phyloP scores from a whole-genome alignment of 2,888 invertebrate genomes.

The Euplagia quadripunctaria region DNA sequence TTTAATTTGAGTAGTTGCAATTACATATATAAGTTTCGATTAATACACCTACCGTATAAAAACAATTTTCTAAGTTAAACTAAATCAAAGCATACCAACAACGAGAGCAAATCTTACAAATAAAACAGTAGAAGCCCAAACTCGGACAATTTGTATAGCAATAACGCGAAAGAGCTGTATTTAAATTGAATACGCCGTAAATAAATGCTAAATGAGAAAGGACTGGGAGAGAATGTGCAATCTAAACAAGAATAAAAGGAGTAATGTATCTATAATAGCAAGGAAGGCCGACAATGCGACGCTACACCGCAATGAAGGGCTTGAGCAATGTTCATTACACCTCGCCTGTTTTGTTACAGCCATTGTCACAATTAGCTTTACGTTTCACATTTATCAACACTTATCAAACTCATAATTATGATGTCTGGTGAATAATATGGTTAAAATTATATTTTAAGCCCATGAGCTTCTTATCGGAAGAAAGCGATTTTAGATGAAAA shows the following conservation, averaged over 20 bases:
- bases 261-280: constrained; percentile 80
- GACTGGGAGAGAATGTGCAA: constrained; percentile 79
- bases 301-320: constrained; percentile 41
- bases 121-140: constrained; percentile 74
- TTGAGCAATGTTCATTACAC: constrained; percentile 44
- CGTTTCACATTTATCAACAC: constrained; percentile 23
- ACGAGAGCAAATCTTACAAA: constrained; percentile 76
- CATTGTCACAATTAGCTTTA: constrained; percentile 42
- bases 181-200: constrained; percentile 85
- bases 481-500: neutral
- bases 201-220: constrained; percentile 85
- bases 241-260: constrained; percentile 82
- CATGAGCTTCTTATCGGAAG: neutral
- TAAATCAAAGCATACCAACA: constrained; percentile 64
- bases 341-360: constrained; percentile 31
- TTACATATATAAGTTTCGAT: too few species aligned
- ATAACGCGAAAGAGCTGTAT: constrained; percentile 83
- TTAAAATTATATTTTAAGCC: neutral
- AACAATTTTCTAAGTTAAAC: constrained; percentile 38
- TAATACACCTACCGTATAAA: too few species aligned
- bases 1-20: too few species aligned
- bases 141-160: constrained; percentile 75
- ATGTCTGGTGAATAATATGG: too few species aligned
- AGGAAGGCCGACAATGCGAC: constrained; percentile 58
- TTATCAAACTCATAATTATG: constrained; percentile 1